A percentile compares a stretch with the other conserved stretches of the same genome.
Conservation (phyloP, 2,888 invertebrate genomes). For the Exocentrus adspersus region DNA sequence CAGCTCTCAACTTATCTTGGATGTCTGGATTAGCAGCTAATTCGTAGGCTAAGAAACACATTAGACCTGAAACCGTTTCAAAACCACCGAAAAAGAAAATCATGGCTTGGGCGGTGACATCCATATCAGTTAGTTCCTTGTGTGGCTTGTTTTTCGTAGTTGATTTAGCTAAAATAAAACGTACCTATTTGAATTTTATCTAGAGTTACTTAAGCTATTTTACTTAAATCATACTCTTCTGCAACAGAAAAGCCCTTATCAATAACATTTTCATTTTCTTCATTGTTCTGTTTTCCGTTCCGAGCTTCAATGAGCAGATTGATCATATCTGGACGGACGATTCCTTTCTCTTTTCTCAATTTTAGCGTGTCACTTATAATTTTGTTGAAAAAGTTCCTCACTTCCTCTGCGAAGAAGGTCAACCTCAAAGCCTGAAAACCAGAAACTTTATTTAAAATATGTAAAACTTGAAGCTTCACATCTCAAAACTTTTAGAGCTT, state of each 20-base stretch:
- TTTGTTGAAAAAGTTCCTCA: not conserved
- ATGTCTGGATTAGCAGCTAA: slow-evolving; percentile 69
- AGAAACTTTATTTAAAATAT: not conserved
- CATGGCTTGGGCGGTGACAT: slow-evolving; percentile 68
- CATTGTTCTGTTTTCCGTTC: slow-evolving; percentile 53
- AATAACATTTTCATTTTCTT: slow-evolving; percentile 13
- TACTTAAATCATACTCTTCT: not conserved
- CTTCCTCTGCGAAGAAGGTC: not conserved
- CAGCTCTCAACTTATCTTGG: slow-evolving; percentile 66
- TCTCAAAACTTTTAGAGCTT: too few relatives aligned
- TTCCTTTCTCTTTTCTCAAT: slow-evolving; percentile 40
- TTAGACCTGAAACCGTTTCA: slow-evolving; percentile 62
- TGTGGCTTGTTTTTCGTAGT: not conserved
- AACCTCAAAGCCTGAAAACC: not conserved
- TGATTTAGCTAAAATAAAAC: not conserved
- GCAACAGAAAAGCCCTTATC: slow-evolving; percentile 26
- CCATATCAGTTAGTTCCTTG: slow-evolving; percentile 57
- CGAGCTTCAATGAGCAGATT: slow-evolving; percentile 67
- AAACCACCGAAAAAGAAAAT: slow-evolving; percentile 66
- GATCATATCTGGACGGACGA: slow-evolving; percentile 62
- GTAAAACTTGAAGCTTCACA: too few relatives aligned
- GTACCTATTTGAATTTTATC: too few relatives aligned
- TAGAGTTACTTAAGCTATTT: too few relatives aligned
- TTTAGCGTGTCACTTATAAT: slow-evolving; percentile 14
- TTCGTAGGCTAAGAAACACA: slow-evolving; percentile 67